Conservation (phyloP, 2,113 vertebrate genomes). For the Numida meleagris region DNA sequence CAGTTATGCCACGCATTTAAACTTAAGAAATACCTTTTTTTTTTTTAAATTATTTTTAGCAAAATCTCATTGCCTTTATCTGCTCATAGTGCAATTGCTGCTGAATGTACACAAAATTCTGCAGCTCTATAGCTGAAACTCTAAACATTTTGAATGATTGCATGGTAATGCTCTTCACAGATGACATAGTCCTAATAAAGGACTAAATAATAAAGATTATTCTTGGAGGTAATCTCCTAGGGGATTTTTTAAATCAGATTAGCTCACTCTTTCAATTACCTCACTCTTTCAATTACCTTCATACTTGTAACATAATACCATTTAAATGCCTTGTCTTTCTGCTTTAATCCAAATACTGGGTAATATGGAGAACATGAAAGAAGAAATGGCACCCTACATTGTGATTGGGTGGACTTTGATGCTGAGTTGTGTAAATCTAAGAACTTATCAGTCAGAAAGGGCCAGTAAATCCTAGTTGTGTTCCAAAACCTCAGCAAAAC, state of each 20-base stretch:
- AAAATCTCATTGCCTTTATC: background rate
- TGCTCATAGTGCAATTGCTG: background rate
- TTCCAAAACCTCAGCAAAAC: background rate
- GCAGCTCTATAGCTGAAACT: background rate
- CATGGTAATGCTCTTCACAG: background rate
- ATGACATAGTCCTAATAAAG: background rate
- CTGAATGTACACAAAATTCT: background rate
- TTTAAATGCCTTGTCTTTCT: background rate
- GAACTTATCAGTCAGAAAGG: background rate
- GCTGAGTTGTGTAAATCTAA: background rate
- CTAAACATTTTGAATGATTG: background rate
- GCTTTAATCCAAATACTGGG: background rate
- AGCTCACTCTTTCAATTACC: accelerated
- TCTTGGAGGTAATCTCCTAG: accelerated
- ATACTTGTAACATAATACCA: background rate
- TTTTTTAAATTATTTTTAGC: background rate
- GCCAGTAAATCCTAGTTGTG: background rate
- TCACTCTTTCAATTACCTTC: accelerated
- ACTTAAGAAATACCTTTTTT: background rate
- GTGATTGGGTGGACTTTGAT: background rate
- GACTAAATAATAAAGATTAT: background rate
- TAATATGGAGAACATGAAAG: background rate
- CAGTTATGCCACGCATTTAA: background rate
- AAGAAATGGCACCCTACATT: background rate
- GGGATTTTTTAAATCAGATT: background rate